Evolutionary conservation across 2,113 vertebrate genomes (phyloP).

Genomic region (Trochalopteron elliotii): DNA sequence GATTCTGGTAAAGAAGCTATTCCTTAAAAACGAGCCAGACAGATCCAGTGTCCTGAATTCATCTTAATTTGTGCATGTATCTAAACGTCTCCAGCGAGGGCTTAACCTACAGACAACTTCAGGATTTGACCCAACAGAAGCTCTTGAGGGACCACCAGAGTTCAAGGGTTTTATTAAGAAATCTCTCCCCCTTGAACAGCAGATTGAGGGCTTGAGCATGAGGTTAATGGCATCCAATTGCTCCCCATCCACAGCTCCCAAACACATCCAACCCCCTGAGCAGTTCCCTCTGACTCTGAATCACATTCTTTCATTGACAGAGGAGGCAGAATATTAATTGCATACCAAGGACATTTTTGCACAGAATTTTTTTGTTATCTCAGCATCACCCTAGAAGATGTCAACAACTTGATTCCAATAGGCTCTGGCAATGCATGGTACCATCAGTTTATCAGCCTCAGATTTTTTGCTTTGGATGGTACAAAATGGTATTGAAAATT

Average conservation of each 20-base stretch:
- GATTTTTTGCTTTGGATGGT: neutral
- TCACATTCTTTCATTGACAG: neutral
- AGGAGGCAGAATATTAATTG: slow-evolving; percentile 11
- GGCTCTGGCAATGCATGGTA: neutral
- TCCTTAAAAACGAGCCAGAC: slow-evolving; percentile 2
- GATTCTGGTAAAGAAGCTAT: slow-evolving; percentile 16
- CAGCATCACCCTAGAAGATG: neutral
- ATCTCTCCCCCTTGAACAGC: neutral
- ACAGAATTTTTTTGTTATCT: neutral
- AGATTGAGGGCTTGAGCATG: neutral
- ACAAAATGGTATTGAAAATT: neutral
- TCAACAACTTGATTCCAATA: neutral
- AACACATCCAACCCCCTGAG: neutral
- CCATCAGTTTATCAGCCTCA: neutral
- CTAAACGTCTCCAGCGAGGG: neutral
- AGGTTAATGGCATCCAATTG: neutral
- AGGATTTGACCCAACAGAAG: neutral
- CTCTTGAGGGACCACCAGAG: neutral
- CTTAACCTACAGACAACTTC: neutral
- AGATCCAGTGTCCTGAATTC: neutral
- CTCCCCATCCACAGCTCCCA: neutral
- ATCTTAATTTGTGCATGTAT: neutral
- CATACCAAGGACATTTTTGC: neutral
- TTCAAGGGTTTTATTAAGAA: neutral
- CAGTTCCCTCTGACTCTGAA: neutral